Percentiles rank a stretch among this genome's conserved stretches.
These are phyloP conservation scores for Anolis apletophallus DNA, from an alignment of 2,797 vertebrate genomes.

Conservation along the genomic window DNA sequence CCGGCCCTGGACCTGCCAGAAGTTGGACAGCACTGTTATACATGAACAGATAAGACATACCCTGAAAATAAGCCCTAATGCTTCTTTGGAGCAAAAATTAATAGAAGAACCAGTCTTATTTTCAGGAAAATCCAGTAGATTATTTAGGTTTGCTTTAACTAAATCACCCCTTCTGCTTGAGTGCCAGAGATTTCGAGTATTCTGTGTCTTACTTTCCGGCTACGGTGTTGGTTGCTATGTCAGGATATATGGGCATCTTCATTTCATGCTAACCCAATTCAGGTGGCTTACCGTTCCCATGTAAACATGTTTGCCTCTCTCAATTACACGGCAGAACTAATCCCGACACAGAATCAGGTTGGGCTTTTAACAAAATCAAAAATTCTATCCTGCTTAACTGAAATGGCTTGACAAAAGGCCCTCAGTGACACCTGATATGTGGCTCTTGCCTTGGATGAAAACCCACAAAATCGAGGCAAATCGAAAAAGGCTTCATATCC, in stretches of 20 bases:
- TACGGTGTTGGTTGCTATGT: not conserved
- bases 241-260: not conserved
- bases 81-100: too few species aligned
- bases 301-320: constrained; percentile 8
- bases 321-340: constrained; percentile 28
- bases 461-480: too few species aligned
- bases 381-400: not conserved
- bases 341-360: not conserved
- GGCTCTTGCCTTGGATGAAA: not conserved
- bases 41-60: too few species aligned
- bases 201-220: not conserved
- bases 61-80: too few species aligned
- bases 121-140: too few species aligned
- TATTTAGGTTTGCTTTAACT: not conserved
- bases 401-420: constrained; percentile 2
- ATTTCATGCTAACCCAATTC: not conserved
- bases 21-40: too few species aligned
- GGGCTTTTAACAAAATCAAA: not conserved
- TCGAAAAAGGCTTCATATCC: too few species aligned
- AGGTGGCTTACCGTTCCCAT: not conserved
- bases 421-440: not conserved
- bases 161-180: not conserved
- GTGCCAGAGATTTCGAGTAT: not conserved
- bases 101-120: too few species aligned
- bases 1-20: too few species aligned